Conservation (phyloP, 2,888 invertebrate genomes). For the Chromoteleia sp. region DNA sequence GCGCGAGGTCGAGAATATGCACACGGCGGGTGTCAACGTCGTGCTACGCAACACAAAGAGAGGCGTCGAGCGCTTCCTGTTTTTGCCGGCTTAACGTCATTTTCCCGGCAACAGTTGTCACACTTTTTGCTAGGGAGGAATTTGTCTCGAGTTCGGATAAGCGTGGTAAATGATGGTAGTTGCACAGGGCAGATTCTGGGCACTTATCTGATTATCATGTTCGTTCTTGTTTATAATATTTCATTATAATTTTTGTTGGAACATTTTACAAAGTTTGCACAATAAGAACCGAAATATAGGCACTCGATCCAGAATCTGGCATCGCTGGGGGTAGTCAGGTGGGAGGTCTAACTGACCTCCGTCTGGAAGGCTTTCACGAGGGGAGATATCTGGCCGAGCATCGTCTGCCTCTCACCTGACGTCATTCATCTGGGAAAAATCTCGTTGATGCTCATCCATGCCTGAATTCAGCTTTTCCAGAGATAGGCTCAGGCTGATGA, state of each 20-base stretch:
- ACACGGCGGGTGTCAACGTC: no score
- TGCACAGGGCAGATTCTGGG: no score
- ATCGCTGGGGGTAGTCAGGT: not conserved
- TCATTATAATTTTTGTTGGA: no score
- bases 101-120: no score
- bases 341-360: constrained; percentile 34
- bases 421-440: constrained; percentile 75
- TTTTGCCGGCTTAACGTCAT: constrained; percentile 19
- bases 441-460: constrained; percentile 59
- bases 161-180: no score
- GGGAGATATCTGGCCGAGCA: constrained; percentile 75
- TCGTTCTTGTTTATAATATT: no score
- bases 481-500: constrained; percentile 58
- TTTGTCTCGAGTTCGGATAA: no score
- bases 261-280: no score
- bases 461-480: constrained; percentile 41
- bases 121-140: not conserved
- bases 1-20: no score
- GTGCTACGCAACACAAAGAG: no score
- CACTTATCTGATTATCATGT: no score
- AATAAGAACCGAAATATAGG: no score
- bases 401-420: constrained; percentile 78
- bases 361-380: constrained; percentile 29
- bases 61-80: constrained; percentile 10
- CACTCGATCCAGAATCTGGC: constrained; percentile 6